Percentiles rank a stretch among this genome's conserved stretches.
These are phyloP conservation scores for Sciurus carolinensis DNA, from an alignment of 2,797 vertebrate species.

Conservation along the genomic window DNA sequence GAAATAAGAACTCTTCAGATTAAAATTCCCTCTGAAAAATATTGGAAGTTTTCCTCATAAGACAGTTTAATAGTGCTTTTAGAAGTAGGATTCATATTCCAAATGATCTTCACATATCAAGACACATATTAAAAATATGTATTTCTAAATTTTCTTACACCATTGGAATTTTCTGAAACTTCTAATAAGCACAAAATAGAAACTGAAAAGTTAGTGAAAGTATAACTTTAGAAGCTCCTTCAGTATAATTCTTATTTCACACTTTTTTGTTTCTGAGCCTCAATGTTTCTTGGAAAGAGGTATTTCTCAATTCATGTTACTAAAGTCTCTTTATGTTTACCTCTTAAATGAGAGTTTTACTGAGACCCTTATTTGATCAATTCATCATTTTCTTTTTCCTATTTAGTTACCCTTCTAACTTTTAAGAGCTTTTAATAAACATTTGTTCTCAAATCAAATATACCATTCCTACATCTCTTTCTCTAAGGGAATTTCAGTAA, in stretches of 20 bases:
- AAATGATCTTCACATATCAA: not conserved
- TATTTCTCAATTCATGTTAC: not conserved
- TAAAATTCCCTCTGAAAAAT: constrained; percentile 55
- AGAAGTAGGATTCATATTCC: not conserved
- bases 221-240: not conserved
- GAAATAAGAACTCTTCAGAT: constrained; percentile 6
- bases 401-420: not conserved
- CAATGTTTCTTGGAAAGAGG: not conserved
- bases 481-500: not conserved
- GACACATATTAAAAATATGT: not conserved
- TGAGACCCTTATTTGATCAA: not conserved
- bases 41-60: not conserved
- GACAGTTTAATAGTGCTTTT: not conserved
- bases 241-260: not conserved
- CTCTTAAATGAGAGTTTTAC: not conserved
- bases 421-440: constrained; percentile 26
- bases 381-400: not conserved
- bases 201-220: not conserved
- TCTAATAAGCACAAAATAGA: not conserved
- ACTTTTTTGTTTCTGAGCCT: not conserved
- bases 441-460: not conserved
- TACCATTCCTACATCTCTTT: not conserved
- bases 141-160: not conserved
- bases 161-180: not conserved
- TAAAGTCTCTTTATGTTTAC: not conserved